Conservation (phyloP, 2,113 vertebrate genomes). For the Pseudolaguvia tuberculata region DNA sequence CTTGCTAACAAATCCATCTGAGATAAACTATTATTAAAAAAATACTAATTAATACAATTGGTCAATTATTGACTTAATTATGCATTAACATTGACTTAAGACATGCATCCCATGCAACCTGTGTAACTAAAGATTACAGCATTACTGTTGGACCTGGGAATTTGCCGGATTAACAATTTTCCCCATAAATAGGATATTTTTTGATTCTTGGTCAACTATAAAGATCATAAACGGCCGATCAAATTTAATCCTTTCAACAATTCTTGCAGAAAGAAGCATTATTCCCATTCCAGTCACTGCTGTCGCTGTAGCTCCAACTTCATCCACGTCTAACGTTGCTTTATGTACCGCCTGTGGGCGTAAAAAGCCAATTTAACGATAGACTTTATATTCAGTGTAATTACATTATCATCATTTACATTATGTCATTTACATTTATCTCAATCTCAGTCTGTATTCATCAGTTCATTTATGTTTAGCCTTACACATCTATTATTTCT, state of each 20-base stretch:
- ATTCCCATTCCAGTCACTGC: constrained; percentile 56
- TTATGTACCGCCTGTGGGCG: constrained; percentile 62
- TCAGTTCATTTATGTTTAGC: too few species aligned
- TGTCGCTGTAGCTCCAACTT: constrained; percentile 64
- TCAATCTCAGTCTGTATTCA: too few species aligned
- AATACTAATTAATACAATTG: too few species aligned
- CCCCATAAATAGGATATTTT: constrained; percentile 66
- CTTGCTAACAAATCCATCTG: too few species aligned
- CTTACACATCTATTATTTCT: too few species aligned
- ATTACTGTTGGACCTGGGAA: constrained; percentile 2
- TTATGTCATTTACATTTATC: too few species aligned
- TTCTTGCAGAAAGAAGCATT: constrained; percentile 9
- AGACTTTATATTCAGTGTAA: background rate
- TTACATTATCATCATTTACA: too few species aligned
- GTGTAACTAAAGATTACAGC: too few species aligned
- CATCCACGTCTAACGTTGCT: constrained; percentile 67
- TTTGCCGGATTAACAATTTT: constrained; percentile 64
- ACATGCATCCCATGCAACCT: background rate
- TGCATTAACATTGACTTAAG: too few species aligned
- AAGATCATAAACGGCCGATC: constrained; percentile 67
- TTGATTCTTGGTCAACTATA: constrained; percentile 54
- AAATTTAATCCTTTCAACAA: constrained; percentile 54
- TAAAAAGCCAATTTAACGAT: background rate
- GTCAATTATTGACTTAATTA: too few species aligned
- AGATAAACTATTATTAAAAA: too few species aligned